phyloP scores from a whole-genome alignment of 1,140 invertebrate genomes.

The Drosophila bifasciata region DNA sequence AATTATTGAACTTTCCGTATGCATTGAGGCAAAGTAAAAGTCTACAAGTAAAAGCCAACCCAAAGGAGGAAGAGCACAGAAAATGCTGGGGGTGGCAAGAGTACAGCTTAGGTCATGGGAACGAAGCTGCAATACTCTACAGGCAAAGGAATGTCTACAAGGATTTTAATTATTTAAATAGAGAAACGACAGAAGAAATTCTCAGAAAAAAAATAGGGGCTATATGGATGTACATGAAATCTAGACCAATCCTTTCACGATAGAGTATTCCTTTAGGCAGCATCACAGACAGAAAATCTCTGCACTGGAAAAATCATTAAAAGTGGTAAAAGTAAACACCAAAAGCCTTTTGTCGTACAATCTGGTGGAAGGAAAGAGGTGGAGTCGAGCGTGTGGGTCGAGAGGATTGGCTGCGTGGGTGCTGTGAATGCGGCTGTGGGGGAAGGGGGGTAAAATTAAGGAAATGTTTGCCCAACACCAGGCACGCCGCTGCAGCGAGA shows the following conservation, averaged over 20 bases:
- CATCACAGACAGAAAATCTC: conserved; percentile 3
- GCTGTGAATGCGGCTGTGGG: conserved; percentile 37
- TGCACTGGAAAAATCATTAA: conserved; percentile 54
- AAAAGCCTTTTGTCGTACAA: conserved; percentile 3
- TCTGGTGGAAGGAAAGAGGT: not conserved
- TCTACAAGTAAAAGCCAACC: conserved; percentile 23
- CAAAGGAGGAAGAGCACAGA: conserved; percentile 33
- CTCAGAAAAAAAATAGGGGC: not conserved
- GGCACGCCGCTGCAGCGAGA: conserved; percentile 11
- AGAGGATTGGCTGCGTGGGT: conserved; percentile 22
- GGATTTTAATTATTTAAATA: not conserved
- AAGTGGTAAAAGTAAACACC: conserved; percentile 36
- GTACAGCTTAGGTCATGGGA: conserved; percentile 21
- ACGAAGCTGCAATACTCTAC: conserved; percentile 7
- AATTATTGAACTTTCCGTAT: conserved; percentile 78
- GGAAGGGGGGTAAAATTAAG: conserved; percentile 66
- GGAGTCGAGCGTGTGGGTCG: conserved; percentile 14
- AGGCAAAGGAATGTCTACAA: not conserved
- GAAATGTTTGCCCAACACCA: conserved; percentile 64
- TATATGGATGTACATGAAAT: no score
- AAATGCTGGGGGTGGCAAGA: conserved; percentile 23
- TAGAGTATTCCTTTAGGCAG: no score
- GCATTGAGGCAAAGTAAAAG: conserved; percentile 44
- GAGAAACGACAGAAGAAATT: no score
- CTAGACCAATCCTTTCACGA: no score